Evolutionary conservation across 2,797 vertebrate species (phyloP), one percentile per base, ranked within the genome.

Genomic region (Dicrostonyx torquatus): DNA sequence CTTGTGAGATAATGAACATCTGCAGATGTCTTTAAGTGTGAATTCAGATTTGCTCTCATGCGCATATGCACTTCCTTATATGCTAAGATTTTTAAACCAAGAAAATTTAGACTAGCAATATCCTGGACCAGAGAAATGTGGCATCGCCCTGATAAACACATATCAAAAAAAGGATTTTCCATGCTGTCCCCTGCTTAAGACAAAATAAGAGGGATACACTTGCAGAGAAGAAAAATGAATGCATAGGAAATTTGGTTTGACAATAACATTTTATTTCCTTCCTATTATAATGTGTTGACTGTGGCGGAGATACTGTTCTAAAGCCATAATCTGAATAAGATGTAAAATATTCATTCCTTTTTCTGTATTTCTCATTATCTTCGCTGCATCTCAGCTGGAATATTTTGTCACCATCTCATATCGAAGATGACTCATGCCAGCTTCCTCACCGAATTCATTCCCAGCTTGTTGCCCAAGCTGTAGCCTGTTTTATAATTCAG

Each of bases 271-370:
- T 91, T 53, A 66, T 80, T 66, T 80, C 17, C 31, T 83, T 76
- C 66, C 48, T 48, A 17, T 66, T 29, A 45, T 18, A 66, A 50
- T 55, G 13, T 79, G 31, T 72, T 62, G 11, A 58, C 68, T 34
- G 11, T 62, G 26, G 11, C 91, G 45, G 72, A 58, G 55, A 73
- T 64, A 58, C n/a, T 70, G 5, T 43, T 89, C 91, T 40, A 95
- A 91, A 84, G 9, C 86, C 15, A 3, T 87, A 40, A 73, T 93
- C 55, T 79, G 76, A 93, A 91, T 68, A 91, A 94, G 86, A 94
- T 73, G 8, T 64, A 60, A 76, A 62, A 48, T 72, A 1, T 60
- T 50, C 72, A 68, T 18, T 66, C 68, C 66, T 45, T 18, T 5
- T 55, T 93, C 78, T 55, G 70, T 48, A 37, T 64, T 80, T 58